These are phyloP conservation scores for Megathymus violae DNA, from an alignment of 1,140 invertebrate species.

Conservation along the genomic window DNA sequence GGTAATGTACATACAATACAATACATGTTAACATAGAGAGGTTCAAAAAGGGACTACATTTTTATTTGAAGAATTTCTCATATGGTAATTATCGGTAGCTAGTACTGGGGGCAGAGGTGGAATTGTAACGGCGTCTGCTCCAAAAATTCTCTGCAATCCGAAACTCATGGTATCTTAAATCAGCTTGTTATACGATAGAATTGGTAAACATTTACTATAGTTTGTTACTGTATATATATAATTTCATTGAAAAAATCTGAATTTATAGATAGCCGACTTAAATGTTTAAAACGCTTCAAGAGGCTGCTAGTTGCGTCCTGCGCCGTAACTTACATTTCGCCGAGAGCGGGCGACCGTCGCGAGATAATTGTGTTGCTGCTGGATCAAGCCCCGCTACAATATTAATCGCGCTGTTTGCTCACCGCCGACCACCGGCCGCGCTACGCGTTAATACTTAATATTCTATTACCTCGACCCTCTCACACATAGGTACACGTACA, in stretches of 20 bases:
- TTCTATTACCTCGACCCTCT: slow-evolving; percentile 20
- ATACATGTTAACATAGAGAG: no score
- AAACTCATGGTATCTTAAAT: no score
- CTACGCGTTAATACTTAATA: slow-evolving; percentile 20
- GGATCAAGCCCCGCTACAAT: slow-evolving; percentile 16
- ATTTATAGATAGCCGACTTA: neutral
- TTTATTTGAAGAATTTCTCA: no score
- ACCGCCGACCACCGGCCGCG: neutral
- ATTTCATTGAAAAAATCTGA: neutral
- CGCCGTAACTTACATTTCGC: slow-evolving; percentile 14
- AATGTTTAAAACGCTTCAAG: neutral
- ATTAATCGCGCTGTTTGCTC: slow-evolving; percentile 21
- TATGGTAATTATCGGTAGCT: no score
- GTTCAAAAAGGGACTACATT: no score
- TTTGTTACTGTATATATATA: no score
- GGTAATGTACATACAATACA: no score
- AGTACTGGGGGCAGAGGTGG: no score
- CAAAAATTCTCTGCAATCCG: no score
- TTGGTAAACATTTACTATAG: no score
- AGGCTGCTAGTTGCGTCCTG: neutral
- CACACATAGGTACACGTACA: neutral
- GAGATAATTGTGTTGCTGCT: slow-evolving; percentile 16
- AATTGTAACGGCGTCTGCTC: no score
- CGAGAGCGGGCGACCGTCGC: neutral
- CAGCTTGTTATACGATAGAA: no score